Base-by-base conservation (phyloP, 2,888 invertebrate species). In the Coenonympha arcania region DNA sequence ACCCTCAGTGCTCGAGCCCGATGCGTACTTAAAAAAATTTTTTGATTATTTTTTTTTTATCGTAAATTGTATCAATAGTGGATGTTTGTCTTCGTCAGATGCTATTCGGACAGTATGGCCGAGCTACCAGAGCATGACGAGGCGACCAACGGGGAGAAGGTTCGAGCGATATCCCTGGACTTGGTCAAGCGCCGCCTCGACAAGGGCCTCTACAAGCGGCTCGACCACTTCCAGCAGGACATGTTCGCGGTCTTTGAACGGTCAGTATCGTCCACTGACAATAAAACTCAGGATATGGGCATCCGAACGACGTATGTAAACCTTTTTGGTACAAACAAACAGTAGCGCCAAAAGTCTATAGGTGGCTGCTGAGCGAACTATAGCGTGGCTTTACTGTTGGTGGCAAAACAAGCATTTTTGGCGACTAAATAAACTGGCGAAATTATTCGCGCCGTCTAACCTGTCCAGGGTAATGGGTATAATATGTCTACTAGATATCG, bases 181-280 rank as follows among this genome's bases (percentile, higher is more conserved):
- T 86, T 98, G 48, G 95, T 99, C 44, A 99, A 98, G 74, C 89
- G 96, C 16, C 90, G 98, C 16, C 84, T 99, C 34, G 98, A 99
- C 70, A 90, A 94, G 73, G 95, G 96, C 0, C 89, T 95, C 3
- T 99, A 99, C 78, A 93, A 94, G 64, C 89, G 99, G 4, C 84
- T 99, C 55, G 99, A 99, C 75, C 89, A 92, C 48, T 99, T 99
- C 81, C 99, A 99, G 85, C 96, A 96, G 65, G 99, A 99, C 71
- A 91, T 99, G 71, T 99, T 99, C 73, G 90, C 93, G 26, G 95
- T 98, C 56, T 91, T 99, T 70, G 96, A 98, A 65, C 75, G 87
- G 87, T 87, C 50, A 55, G 49, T 34, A 2, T 8, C 6, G 15
- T 13, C n/a, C n/a, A n/a, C n/a, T n/a, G n/a, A n/a, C n/a, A n/a